Percentiles rank a stretch among this genome's conserved stretches.
Evolutionary conservation across 92 coral and sea anemone species (phyloP).

Genomic region (Diadumene lineata): DNA sequence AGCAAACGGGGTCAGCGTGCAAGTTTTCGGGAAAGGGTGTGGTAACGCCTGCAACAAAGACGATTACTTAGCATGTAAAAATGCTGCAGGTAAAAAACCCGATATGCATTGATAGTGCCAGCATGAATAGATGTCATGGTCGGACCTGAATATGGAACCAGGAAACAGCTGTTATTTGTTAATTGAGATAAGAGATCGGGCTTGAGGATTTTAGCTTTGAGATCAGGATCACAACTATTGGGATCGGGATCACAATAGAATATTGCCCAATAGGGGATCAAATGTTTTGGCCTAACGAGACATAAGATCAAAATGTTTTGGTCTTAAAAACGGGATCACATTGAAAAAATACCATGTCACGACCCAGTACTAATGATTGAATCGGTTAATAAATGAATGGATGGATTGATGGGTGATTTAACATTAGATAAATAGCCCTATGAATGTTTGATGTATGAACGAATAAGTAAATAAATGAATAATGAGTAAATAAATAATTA

Average conservation of each 20-base stretch:
- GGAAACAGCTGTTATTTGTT: neutral
- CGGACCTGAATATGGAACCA: neutral
- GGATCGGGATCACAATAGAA: too few relatives aligned
- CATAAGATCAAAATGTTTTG: neutral
- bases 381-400: neutral
- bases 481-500: neutral
- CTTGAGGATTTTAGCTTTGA: too few relatives aligned
- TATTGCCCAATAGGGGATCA: too few relatives aligned
- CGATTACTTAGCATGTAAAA: neutral
- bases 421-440: neutral
- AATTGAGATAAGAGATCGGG: too few relatives aligned
- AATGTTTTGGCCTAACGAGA: too few relatives aligned
- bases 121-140: neutral
- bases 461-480: neutral
- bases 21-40: neutral
- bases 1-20: neutral
- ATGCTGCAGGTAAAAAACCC: neutral
- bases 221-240: too few relatives aligned
- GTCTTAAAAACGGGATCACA: neutral
- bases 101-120: too few relatives aligned
- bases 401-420: neutral
- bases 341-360: too few relatives aligned
- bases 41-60: neutral
- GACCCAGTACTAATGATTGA: neutral
- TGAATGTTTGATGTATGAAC: neutral